These are phyloP conservation scores for Nudaria mundana DNA, from an alignment of 2,888 invertebrate genomes.

Conservation along the genomic window DNA sequence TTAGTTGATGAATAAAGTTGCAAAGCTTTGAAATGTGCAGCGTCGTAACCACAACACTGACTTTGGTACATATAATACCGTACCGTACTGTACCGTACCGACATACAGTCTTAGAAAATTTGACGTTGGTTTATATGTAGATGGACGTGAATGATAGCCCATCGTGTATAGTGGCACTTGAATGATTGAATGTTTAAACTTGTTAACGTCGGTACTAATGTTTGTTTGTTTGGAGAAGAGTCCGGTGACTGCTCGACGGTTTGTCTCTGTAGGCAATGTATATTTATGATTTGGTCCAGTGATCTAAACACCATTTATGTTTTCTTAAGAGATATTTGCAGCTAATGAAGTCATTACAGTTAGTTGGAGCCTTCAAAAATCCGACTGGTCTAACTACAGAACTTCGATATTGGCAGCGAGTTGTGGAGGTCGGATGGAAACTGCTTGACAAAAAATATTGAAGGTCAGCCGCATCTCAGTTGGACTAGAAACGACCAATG, in stretches of 20 bases:
- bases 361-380: too few relatives aligned
- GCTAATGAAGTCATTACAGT: too few relatives aligned
- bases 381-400: too few relatives aligned
- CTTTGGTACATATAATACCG: not conserved
- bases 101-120: constrained; percentile 23
- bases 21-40: not conserved
- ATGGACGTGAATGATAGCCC: constrained; percentile 13
- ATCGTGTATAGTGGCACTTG: constrained; percentile 25
- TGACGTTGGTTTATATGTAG: constrained; percentile 17
- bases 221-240: constrained; percentile 14
- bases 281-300: too few relatives aligned
- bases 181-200: constrained; percentile 29
- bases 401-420: too few relatives aligned
- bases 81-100: constrained; percentile 13
- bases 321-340: too few relatives aligned
- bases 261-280: not conserved
- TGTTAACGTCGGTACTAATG: constrained; percentile 6
- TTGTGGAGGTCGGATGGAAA: too few relatives aligned
- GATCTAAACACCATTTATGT: too few relatives aligned
- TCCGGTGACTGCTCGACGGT: not conserved
- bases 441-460: too few relatives aligned
- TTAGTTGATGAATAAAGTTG: not conserved
- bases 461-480: too few relatives aligned
- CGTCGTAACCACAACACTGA: not conserved
- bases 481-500: too few relatives aligned